These are phyloP conservation scores for Labrus mixtus DNA, from an alignment of 2,113 vertebrate species.

Conservation along the genomic window DNA sequence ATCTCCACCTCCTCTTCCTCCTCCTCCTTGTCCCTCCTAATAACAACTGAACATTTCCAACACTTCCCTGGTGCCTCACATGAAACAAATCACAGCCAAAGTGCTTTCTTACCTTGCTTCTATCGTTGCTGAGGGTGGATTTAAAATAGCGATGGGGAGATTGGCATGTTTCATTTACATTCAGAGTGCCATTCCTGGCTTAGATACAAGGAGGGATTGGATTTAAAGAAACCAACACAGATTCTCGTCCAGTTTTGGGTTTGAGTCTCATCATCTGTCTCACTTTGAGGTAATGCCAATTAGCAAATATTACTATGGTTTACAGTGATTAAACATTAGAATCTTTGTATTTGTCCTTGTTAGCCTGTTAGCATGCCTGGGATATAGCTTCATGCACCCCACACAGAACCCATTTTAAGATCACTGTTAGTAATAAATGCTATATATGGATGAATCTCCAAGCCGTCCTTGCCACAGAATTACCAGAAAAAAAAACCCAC, in stretches of 20 bases:
- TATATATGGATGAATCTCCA: conserved; percentile 3
- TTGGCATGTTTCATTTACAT: conserved; percentile 72
- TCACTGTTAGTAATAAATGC: not conserved
- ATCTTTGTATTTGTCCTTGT: too few relatives aligned
- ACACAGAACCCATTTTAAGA: not conserved
- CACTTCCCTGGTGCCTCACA: conserved; percentile 54
- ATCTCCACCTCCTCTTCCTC: conserved; percentile 65
- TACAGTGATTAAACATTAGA: too few relatives aligned
- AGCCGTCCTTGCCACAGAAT: conserved; percentile 10
- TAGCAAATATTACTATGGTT: too few relatives aligned
- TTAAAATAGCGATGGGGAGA: conserved; percentile 48
- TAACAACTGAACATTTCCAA: conserved; percentile 86
- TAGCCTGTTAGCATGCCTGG: not conserved
- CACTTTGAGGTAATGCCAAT: too few relatives aligned
- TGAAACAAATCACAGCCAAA: conserved; percentile 65
- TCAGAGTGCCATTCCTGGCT: conserved; percentile 58
- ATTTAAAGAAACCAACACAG: conserved; percentile 60
- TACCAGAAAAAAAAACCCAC: not conserved
- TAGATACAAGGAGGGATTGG: conserved; percentile 63
- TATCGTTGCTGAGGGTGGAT: conserved; percentile 23
- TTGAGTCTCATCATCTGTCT: not conserved
- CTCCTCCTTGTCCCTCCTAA: conserved; percentile 87
- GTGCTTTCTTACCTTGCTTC: conserved; percentile 39
- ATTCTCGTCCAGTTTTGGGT: conserved; percentile 33
- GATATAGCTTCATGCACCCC: not conserved